These are phyloP conservation scores for Calameuta pallipes DNA, from an alignment of 2,888 invertebrate genomes.

Conservation along the genomic window DNA sequence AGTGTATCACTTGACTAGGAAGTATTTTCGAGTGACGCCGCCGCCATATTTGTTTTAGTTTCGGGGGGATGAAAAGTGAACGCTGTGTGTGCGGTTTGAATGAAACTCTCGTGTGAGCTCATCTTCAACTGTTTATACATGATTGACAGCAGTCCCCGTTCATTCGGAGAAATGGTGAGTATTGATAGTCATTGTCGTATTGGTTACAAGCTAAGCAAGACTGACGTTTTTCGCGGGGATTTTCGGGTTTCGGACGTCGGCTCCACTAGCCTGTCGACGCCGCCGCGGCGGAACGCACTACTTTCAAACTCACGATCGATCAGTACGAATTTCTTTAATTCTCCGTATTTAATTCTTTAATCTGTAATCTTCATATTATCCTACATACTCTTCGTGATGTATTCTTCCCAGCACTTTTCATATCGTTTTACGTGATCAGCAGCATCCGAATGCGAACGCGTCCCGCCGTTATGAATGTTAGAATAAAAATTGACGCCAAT, in stretches of 20 bases:
- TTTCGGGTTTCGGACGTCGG: conserved; percentile 42
- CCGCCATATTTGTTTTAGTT: conserved; percentile 64
- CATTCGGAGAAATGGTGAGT: conserved; percentile 52
- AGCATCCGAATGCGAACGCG: neutral
- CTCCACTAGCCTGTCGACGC: conserved; percentile 20
- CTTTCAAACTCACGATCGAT: conserved; percentile 38
- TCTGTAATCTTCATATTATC: neutral
- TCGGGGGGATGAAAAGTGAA: conserved; percentile 53
- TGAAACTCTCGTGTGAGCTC: conserved; percentile 29
- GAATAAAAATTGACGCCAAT: neutral
- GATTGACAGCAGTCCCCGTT: conserved; percentile 24
- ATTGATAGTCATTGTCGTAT: neutral
- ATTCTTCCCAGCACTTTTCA: neutral
- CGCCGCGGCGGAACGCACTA: conserved; percentile 39
- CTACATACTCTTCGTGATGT: neutral
- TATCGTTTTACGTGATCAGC: neutral
- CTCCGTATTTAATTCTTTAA: neutral
- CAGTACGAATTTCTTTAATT: neutral
- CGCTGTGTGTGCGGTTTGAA: conserved; percentile 44
- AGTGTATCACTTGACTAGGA: neutral
- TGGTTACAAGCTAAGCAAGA: neutral
- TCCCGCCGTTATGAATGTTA: neutral
- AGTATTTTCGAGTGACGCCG: conserved; percentile 49
- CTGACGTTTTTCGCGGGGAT: conserved; percentile 51
- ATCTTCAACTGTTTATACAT: conserved; percentile 1